Evolutionary conservation across 2,888 invertebrate genomes (phyloP), one percentile per base, ranked within the genome.

Genomic region (Pseudococcus viburni): DNA sequence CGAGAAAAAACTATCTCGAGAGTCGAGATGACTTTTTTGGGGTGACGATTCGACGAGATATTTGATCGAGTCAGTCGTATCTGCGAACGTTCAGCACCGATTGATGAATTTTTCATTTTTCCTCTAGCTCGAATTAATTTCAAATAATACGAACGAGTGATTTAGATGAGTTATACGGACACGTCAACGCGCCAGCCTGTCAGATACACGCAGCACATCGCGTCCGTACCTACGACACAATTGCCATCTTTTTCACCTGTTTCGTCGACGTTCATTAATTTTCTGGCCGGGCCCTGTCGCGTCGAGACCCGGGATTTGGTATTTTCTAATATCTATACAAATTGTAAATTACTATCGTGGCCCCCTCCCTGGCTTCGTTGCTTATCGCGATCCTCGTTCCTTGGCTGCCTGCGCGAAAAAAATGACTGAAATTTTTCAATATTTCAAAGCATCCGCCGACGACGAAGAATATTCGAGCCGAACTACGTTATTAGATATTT

Each of bases 181-280:
- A 59, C 59, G n/a, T 59, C 59, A 59, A 59, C 59, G 9, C 8
- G 55, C 17, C 55, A 17, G 59, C 59, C 59, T 59, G 59, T 59
- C 59, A 59, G 7, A 59, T 59, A 19, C 59, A 59, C 59, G 59
- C 19, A 59, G 59, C 26, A 33, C 59, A 19, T 59, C 19, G 59
- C 17, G 15, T 3, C 17, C 15, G 51, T 51, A 17, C 51, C 51
- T 59, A 19, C 59, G 59, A 59, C 59, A 59, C 59, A 59, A 59
- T 59, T 59, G 59, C 59, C 59, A 59, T 59, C 59, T 59, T 59
- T 59, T 59, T 59, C 59, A 59, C 59, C 59, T 59, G 59, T n/a
- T 59, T 59, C 59, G 59, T 59, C 59, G 59, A 59, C 59, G 59
- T 59, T 59, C 59, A 59, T 59, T 59, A 59, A 59, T 59, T 55